phyloP scores from a whole-genome alignment of 1,140 invertebrate species.

The Odontomachus brunneus region DNA sequence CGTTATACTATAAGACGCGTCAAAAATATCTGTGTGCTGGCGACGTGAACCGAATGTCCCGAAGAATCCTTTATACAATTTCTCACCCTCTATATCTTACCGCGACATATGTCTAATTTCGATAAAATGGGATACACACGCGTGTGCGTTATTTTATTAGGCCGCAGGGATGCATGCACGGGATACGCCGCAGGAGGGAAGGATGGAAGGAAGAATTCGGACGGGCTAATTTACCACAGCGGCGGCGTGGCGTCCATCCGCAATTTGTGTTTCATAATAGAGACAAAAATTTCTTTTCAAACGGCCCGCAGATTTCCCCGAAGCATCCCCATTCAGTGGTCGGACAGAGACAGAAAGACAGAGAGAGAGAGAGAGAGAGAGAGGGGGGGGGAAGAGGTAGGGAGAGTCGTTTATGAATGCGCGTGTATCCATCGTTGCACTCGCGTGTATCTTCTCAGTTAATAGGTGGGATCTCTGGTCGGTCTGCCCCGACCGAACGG shows the following conservation, averaged over 20 bases:
- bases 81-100: neutral
- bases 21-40: no score
- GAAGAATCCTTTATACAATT: no score
- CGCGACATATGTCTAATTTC: neutral
- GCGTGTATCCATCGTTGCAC: constrained; percentile 32
- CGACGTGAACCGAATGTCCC: no score
- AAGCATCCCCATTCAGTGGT: constrained; percentile 41
- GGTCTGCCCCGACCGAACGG: constrained; percentile 44
- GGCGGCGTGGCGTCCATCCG: neutral
- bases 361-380: no score
- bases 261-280: constrained; percentile 54
- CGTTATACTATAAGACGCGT: no score
- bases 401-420: constrained; percentile 49
- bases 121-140: constrained; percentile 2
- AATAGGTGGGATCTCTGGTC: constrained; percentile 55
- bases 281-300: constrained; percentile 60
- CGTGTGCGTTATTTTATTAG: constrained; percentile 37
- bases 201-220: neutral
- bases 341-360: neutral
- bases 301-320: constrained; percentile 53
- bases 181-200: neutral
- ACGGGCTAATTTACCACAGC: constrained; percentile 36
- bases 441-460: constrained; percentile 58
- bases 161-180: neutral
- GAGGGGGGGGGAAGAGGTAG: no score